Evolutionary conservation across 2,113 vertebrate species (phyloP).

Genomic region (Rhea pennata): DNA sequence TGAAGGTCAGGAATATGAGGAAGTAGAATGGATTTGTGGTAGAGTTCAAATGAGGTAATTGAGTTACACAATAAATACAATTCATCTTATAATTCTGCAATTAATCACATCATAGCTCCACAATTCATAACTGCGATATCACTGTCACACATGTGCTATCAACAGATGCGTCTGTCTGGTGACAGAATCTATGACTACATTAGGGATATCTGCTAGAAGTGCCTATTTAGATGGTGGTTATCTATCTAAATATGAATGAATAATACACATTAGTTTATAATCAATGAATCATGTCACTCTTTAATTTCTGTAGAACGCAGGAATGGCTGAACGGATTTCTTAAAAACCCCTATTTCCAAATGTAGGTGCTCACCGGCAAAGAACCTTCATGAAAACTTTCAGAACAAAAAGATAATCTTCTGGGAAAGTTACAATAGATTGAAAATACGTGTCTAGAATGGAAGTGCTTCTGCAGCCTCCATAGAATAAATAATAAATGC

Average conservation of each 20-base stretch:
- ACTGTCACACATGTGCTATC: background rate
- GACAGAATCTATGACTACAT: background rate
- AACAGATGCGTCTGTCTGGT: background rate
- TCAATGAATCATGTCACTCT: background rate
- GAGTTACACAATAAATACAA: background rate
- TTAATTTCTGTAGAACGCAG: background rate
- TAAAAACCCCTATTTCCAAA: background rate
- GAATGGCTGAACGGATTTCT: background rate
- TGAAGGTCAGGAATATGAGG: background rate
- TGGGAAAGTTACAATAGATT: constrained; percentile 37
- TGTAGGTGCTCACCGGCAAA: background rate
- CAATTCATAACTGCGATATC: background rate
- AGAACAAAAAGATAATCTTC: constrained; percentile 31
- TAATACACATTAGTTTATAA: background rate
- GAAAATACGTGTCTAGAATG: constrained; percentile 20
- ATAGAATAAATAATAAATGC: constrained; percentile 63
- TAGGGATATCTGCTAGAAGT: background rate
- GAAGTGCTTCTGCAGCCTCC: background rate
- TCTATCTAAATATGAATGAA: background rate
- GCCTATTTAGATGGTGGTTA: background rate
- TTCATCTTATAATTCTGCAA: background rate
- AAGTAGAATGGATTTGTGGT: background rate
- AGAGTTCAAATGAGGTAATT: background rate
- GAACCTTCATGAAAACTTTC: background rate
- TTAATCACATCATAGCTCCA: background rate